Evolutionary conservation across 2,888 invertebrate genomes (phyloP), one percentile per base, ranked within the genome.

Genomic region (Anarsia innoxiella): DNA sequence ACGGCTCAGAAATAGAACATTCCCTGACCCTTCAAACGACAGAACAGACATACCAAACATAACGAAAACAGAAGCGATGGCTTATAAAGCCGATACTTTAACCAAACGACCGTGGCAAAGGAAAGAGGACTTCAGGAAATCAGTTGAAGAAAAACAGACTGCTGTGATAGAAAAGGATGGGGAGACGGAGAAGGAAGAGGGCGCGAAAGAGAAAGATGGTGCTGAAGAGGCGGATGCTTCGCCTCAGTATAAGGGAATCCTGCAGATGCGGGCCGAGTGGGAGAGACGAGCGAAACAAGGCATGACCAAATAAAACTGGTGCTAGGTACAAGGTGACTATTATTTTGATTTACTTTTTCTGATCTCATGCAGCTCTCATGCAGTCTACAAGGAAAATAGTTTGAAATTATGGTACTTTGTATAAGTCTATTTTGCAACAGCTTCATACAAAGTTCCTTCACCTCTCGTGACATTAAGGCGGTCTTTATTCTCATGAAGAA

Each of bases 231-330:
- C 77, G 5, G 68, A 74, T 44, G 77, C 77, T 4, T 72, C 83
- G 43, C 87, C 87, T 28, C 86, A 87, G 59, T 90, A 91, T 55
- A 91, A 91, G 59, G 90, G 91, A 42, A 92, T 93, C 46, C 87
- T 90, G 62, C 91, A 92, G 59, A 87, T 91, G 59, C 86, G 90
- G 39, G 92, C 92, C 3, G 91, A 92, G 60, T 93, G 93, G 93
- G 93, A 93, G 66, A 87, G 91, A 53, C 82, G 92, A 49, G 91
- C 91, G 23, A 91, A 91, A 71, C 90, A 90, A 71, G 90, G 88
- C 53, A 87, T 88, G 79, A 88, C 87, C 77, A 88, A 88, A 77
- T 86, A 76, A 71, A 66, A 46, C 55, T 61, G 80, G 82, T 82
- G 82, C 83, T 82, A 79, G 59, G 66, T 66, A 61, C 62, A 65